Evolutionary conservation across 2,888 invertebrate species (phyloP).

Genomic region (Philonicus albiceps): DNA sequence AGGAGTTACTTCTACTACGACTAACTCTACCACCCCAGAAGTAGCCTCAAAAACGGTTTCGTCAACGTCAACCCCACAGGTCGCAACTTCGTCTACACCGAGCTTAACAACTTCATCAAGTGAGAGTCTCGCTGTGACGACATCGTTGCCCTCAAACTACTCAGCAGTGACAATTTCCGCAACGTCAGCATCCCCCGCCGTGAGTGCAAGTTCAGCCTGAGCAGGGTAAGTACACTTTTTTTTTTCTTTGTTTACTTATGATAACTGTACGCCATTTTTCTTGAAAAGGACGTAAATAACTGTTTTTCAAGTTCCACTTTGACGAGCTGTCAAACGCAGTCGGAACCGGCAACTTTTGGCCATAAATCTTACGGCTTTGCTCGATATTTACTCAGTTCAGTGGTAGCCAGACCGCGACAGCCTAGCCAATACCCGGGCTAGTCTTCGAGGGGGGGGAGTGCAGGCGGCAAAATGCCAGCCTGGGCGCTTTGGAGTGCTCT

Average conservation of each 20-base stretch:
- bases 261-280: not conserved
- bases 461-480: not conserved
- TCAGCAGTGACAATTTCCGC: not conserved
- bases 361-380: not conserved
- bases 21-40: not conserved
- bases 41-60: not conserved
- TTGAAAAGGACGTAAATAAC: not conserved
- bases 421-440: not conserved
- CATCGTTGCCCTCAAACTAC: not conserved
- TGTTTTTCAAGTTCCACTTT: not conserved
- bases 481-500: not conserved
- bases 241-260: not conserved
- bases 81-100: not conserved
- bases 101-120: not conserved
- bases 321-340: not conserved
- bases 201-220: not conserved
- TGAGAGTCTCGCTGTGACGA: not conserved
- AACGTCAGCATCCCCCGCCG: not conserved
- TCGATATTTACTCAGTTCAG: slow-evolving; percentile 16
- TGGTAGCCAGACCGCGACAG: not conserved
- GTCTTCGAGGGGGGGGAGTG: not conserved
- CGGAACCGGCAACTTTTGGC: not conserved
- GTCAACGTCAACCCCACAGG: not conserved
- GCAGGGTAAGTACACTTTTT: not conserved
- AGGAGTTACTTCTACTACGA: not conserved